Evolutionary conservation across 2,888 invertebrate species (phyloP).

Genomic region (Ceriagrion tenellum): DNA sequence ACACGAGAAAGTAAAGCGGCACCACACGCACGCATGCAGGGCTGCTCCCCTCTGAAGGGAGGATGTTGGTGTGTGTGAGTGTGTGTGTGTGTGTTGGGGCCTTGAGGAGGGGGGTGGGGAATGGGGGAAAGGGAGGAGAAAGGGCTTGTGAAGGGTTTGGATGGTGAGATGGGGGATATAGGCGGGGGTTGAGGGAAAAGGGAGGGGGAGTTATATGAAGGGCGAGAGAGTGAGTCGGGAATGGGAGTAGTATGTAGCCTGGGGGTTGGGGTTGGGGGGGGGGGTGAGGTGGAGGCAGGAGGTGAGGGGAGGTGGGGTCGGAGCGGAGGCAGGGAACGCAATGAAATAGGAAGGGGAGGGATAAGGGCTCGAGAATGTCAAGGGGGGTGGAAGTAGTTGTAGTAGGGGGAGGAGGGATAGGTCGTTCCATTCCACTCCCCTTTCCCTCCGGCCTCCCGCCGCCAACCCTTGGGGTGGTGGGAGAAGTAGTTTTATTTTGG

Average conservation of each 20-base stretch:
- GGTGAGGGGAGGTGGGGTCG: neutral
- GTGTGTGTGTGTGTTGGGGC: neutral
- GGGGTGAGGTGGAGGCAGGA: neutral
- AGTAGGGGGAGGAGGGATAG: neutral
- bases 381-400: slow-evolving; percentile 28
- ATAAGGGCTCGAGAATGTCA: slow-evolving; percentile 19
- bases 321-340: neutral
- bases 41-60: slow-evolving; percentile 14
- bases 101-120: too few relatives aligned
- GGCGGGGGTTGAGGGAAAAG: neutral
- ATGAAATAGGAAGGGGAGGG: slow-evolving; percentile 1
- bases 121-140: neutral
- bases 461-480: neutral
- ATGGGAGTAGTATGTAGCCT: slow-evolving; percentile 32
- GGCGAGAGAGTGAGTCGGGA: slow-evolving; percentile 13
- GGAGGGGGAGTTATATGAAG: slow-evolving; percentile 14
- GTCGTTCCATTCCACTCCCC: neutral
- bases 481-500: slow-evolving; percentile 30
- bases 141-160: slow-evolving; percentile 32
- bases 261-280: neutral
- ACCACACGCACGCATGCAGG: slow-evolving; percentile 4
- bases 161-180: neutral
- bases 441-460: neutral
- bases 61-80: neutral
- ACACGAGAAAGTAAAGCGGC: slow-evolving; percentile 57